phyloP scores from a whole-genome alignment of 2,888 invertebrate genomes.

The Drosophila basisetae region DNA sequence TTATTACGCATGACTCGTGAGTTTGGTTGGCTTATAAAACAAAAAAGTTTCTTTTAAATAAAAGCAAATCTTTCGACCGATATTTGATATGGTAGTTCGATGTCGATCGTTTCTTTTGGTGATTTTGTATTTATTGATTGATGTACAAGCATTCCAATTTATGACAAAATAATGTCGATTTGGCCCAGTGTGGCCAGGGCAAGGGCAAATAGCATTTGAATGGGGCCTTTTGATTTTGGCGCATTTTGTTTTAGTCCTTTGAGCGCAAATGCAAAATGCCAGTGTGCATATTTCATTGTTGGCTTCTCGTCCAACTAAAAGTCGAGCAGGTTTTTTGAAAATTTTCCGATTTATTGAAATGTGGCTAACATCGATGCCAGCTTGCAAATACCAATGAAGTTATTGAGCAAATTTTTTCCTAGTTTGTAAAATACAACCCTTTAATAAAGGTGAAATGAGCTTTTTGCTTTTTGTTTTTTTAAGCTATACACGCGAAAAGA shows the following conservation, averaged over 20 bases:
- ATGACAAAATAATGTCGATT: neutral
- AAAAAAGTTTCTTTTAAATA: neutral
- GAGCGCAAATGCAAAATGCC: slow-evolving; percentile 15
- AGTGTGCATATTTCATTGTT: slow-evolving; percentile 5
- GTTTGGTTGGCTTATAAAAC: neutral
- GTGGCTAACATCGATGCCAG: too few species aligned
- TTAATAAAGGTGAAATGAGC: neutral
- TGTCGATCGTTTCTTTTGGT: neutral
- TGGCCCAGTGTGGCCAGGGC: neutral
- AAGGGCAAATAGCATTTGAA: slow-evolving; percentile 3
- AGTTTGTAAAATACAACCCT: neutral
- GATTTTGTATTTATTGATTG: neutral
- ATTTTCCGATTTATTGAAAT: neutral
- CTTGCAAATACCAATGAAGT: neutral
- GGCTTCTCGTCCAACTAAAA: neutral
- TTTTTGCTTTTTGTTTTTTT: neutral
- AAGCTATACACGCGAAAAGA: neutral
- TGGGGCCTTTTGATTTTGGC: slow-evolving; percentile 11
- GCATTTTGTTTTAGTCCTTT: slow-evolving; percentile 12
- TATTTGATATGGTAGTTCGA: too few species aligned
- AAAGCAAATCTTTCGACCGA: too few species aligned
- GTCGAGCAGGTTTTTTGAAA: neutral
- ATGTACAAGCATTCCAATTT: neutral
- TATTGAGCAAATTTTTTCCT: neutral
- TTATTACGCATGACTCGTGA: neutral